phyloP scores from a whole-genome alignment of 2,113 vertebrate species.

The Brachyhypopomus occidentalis region DNA sequence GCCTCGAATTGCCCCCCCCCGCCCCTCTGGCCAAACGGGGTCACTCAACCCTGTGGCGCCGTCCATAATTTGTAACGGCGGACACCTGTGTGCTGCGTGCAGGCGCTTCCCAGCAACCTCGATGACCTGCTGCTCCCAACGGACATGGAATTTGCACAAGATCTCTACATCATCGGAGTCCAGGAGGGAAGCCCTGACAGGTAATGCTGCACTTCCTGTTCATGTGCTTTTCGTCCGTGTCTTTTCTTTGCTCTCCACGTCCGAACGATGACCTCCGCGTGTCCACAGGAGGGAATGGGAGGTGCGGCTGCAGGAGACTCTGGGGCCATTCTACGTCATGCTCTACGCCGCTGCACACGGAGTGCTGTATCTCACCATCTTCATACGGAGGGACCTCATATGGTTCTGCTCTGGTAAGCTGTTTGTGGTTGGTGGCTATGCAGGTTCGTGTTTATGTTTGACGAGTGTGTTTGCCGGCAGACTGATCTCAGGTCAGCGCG shows the following conservation, averaged over 20 bases:
- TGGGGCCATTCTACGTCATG: constrained; percentile 93
- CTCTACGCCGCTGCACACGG: constrained; percentile 86
- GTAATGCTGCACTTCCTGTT: constrained; percentile 63
- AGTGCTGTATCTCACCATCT: constrained; percentile 87
- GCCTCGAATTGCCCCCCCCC: not conserved
- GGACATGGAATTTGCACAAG: constrained; percentile 91
- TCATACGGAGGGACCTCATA: constrained; percentile 93
- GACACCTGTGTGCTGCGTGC: not conserved
- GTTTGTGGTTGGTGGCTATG: not conserved
- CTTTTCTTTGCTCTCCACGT: not conserved
- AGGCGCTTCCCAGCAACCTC: constrained; percentile 86
- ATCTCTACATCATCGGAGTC: constrained; percentile 91
- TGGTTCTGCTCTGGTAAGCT: constrained; percentile 96
- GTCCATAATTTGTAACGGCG: too few relatives aligned
- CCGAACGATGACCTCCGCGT: constrained; percentile 15
- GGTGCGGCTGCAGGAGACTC: constrained; percentile 88
- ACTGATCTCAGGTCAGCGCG: not conserved
- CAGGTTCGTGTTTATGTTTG: not conserved
- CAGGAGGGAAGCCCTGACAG: constrained; percentile 97
- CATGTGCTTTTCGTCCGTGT: not conserved
- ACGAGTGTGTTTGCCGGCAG: not conserved
- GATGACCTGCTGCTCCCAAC: constrained; percentile 91
- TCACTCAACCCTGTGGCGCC: too few relatives aligned
- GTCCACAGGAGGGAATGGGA: constrained; percentile 91
- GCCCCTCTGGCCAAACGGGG: too few relatives aligned